A percentile compares a stretch with the other conserved stretches of the same genome.
Conservation (phyloP, 2,113 vertebrate species). For the Henicopernis longicauda region DNA sequence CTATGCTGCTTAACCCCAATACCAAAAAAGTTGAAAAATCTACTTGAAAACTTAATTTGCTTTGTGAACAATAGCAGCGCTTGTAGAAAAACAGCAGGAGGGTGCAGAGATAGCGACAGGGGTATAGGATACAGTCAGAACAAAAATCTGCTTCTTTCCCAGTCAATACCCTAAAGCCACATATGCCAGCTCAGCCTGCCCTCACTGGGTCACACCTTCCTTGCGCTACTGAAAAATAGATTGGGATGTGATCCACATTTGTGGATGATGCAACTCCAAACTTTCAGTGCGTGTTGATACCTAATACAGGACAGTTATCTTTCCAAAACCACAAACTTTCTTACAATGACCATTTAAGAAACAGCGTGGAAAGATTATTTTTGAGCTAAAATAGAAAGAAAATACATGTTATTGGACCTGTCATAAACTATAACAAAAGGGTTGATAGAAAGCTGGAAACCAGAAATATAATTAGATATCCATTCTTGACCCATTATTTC, state of each 20-base stretch:
- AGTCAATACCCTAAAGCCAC: background rate
- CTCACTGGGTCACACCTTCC: background rate
- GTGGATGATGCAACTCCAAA: background rate
- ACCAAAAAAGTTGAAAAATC: background rate
- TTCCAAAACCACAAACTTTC: background rate
- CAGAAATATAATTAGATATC: background rate
- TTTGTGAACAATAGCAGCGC: background rate
- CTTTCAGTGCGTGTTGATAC: background rate
- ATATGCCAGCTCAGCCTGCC: background rate
- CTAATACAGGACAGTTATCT: background rate
- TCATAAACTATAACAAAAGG: background rate
- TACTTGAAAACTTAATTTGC: background rate
- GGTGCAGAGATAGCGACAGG: background rate
- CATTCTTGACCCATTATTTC: background rate
- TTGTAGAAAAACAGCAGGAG: background rate
- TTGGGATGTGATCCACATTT: background rate
- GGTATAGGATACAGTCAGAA: background rate
- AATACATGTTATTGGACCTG: background rate
- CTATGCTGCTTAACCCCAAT: background rate
- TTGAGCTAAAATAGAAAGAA: background rate
- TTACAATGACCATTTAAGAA: background rate
- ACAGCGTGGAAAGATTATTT: background rate
- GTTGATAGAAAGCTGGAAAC: background rate
- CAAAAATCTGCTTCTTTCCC: background rate
- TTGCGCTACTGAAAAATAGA: background rate